Evolutionary conservation across 2,113 vertebrate species (phyloP), one percentile per base, ranked within the genome.

Genomic region (Cinclus mexicanus): DNA sequence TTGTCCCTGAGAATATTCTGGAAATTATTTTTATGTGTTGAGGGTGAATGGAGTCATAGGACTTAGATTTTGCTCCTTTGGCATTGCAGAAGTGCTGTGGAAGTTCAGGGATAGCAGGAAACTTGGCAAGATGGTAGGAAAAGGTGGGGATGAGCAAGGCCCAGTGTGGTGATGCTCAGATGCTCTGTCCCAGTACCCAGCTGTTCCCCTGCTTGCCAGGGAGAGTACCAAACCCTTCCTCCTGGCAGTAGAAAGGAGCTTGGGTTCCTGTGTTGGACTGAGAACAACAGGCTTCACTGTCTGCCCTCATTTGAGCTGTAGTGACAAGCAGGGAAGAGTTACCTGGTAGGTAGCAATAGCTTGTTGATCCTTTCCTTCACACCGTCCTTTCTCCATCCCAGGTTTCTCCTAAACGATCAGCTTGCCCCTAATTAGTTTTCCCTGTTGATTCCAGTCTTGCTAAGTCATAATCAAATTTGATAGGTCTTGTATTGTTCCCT

Each of bases 281-380:
- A 42, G 68, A 69, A 12, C 21, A 60, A 2, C 24, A 25, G 28
- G 13, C 29, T 92, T 71, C 1, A 0, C 67, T 85, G 7, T 13
- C 56, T 78, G 60, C 13, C 19, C 28, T 46, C 9, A 3, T 46
- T 10, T 82, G 22, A 33, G 17, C 22, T 64, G 63, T 4, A 12
- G 6, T 22, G 47, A 33, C n/a, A 24, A 84, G n/a, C 61, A 41
- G 47, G 0, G 2, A 17, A 25, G 39, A 0, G 0, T 52, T 63
- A 5, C 70, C 19, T 82, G 37, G 5, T 44, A 15, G 42, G 9
- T 41, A 37, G 39, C 24, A 31, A 3, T n/a, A 2, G 0, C 22
- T 22, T 65, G 14, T 29, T 56, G 21, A 5, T 18, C n/a, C 19
- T 64, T 65, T 68, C 14, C 14, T 84, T 69, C 22, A 28, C 49